Evolutionary conservation across 2,797 vertebrate species (phyloP).

Genomic region (Mus spretus): DNA sequence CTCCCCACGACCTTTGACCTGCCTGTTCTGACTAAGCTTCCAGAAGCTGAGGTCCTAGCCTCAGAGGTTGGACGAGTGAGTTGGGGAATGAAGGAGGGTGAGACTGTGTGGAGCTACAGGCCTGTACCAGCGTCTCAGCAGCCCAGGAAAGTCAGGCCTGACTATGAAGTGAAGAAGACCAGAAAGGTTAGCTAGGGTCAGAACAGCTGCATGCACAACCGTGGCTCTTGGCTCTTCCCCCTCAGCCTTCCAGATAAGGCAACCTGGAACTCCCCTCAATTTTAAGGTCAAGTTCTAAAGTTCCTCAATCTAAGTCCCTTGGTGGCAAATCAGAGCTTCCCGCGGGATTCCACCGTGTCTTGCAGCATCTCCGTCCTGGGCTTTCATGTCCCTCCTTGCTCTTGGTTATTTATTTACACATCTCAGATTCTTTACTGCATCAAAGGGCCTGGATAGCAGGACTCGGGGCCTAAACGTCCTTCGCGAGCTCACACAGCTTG

Average conservation of each 20-base stretch:
- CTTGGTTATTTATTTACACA: conserved; percentile 78
- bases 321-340: background rate
- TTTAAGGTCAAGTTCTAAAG: conserved; percentile 27
- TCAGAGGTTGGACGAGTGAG: background rate
- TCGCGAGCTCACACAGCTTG: background rate
- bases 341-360: background rate
- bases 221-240: background rate
- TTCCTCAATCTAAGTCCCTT: background rate
- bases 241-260: background rate
- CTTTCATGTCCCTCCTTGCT: conserved; percentile 67
- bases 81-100: background rate
- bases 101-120: background rate
- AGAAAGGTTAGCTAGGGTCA: background rate
- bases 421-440: conserved; percentile 70
- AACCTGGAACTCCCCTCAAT: background rate
- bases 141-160: background rate
- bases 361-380: background rate
- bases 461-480: conserved; percentile 44
- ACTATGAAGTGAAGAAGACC: background rate
- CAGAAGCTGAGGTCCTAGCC: background rate
- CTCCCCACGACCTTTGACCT: background rate
- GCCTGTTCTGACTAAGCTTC: background rate
- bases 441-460: conserved; percentile 41
- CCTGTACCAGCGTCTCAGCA: background rate
- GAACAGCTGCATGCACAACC: background rate